These are phyloP conservation scores for Microdon myrmicae DNA, from an alignment of 2,888 invertebrate species.

Conservation along the genomic window DNA sequence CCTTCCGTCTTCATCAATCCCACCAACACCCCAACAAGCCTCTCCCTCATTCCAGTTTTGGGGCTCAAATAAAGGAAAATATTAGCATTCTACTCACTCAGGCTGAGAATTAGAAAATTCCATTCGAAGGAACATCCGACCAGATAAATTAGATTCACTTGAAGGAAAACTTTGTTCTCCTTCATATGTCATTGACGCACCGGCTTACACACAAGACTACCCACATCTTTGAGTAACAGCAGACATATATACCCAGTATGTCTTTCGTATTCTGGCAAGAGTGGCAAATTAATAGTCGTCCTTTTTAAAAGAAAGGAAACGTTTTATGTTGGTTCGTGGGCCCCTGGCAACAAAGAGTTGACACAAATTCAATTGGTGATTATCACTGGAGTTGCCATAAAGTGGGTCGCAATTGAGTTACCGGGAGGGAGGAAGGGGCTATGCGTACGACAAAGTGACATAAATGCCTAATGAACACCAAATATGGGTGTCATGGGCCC, in stretches of 20 bases:
- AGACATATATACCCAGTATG: background rate
- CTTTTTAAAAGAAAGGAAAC: conserved; percentile 1
- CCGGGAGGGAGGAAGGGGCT: too few relatives aligned
- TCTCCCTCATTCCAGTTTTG: too few relatives aligned
- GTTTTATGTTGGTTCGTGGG: background rate
- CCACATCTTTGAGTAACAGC: too few relatives aligned
- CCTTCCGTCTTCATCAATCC: too few relatives aligned
- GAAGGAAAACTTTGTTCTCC: conserved; percentile 24
- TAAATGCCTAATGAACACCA: too few relatives aligned
- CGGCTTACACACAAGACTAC: background rate
- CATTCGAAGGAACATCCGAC: conserved; percentile 26
- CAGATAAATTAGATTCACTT: conserved; percentile 23
- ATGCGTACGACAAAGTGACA: too few relatives aligned
- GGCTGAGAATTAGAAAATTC: conserved; percentile 36
- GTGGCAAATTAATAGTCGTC: conserved; percentile 16
- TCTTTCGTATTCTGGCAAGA: background rate
- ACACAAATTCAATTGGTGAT: conserved; percentile 6
- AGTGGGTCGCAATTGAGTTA: too few relatives aligned
- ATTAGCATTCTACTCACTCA: conserved; percentile 36
- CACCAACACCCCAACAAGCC: too few relatives aligned
- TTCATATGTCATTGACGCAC: conserved; percentile 30
- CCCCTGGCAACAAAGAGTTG: background rate
- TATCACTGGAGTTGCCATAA: background rate
- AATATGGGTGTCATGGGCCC: too few relatives aligned
- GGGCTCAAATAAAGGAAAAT: conserved; percentile 13